Evolutionary conservation across 2,888 invertebrate genomes (phyloP), one percentile per base, ranked within the genome.

Genomic region (Metopia argyrocephala): DNA sequence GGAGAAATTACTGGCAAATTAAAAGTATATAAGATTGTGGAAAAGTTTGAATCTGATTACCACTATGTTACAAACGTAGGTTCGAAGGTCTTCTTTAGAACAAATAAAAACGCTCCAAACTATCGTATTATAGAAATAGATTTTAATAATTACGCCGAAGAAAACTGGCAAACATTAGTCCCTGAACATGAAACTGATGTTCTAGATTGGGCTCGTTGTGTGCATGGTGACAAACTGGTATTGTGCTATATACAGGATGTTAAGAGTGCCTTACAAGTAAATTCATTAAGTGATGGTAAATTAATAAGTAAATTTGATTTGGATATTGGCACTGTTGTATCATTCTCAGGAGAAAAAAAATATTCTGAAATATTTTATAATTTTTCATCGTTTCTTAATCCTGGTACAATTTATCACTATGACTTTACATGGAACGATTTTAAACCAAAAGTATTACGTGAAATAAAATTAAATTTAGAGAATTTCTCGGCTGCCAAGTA

Each of bases 71-170:
- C 97, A 25, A 98, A 98, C 90, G 94, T 95, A 82, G 97, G 94
- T 0, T 93, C 94, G 0, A 92, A 94, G 85, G 95, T 95, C 83
- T 93, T 96, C 87, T 96, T 99, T 90, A 94, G 95, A 57, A 98
- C 99, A 23, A 98, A 99, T 91, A 96, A 96, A 90, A 93, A 96
- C 90, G 96, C 99, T 1, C 96, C 98, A 5, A 97, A 97, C 91
- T 98, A 97, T 91, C 94, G 95, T 82, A 92, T 99, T 52, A 94
- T 98, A 87, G 92, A 93, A 84, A 96, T 98, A 84, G 95, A 97
- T 90, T 93, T 96, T 76, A 90, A 93, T 81, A 92, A 95, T 87
- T 94, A 94, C 7, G 91, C 91, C 0, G 93, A 95, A 90, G 93
- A 94, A 73, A 93, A 96, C 84, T 98, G 98, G 98, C 91, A 91